These are phyloP conservation scores for Rotaria sp. DNA, from an alignment of 2,888 invertebrate species.

Conservation along the genomic window DNA sequence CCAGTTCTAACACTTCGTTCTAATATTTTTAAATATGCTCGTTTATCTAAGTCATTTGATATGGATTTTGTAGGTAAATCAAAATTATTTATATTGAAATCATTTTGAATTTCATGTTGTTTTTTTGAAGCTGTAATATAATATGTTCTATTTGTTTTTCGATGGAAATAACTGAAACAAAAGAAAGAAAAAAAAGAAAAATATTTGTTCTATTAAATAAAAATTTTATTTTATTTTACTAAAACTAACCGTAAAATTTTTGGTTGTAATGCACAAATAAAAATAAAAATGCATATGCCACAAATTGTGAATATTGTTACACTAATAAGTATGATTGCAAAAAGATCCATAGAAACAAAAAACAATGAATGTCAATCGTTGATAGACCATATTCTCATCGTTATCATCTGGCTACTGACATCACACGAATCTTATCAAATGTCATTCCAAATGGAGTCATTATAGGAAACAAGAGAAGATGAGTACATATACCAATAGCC, in stretches of 20 bases:
- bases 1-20: background rate
- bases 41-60: background rate
- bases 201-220: too few species aligned
- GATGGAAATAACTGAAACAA: background rate
- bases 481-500: background rate
- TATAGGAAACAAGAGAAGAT: background rate
- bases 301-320: background rate
- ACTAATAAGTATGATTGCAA: background rate
- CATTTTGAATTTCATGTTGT: background rate
- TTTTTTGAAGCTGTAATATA: background rate
- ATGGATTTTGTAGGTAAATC: background rate
- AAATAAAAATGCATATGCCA: conserved; percentile 29
- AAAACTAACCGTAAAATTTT: background rate
- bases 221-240: too few species aligned
- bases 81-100: background rate
- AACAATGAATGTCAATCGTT: conserved; percentile 7
- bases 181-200: background rate
- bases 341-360: background rate
- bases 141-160: background rate
- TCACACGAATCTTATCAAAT: background rate
- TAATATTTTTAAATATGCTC: background rate
- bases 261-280: conserved; percentile 28
- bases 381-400: background rate
- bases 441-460: background rate
- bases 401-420: background rate